A percentile compares a stretch with the other conserved stretches of the same genome.
Evolutionary conservation across 2,888 invertebrate genomes (phyloP).

Genomic region (Allygus modestus): DNA sequence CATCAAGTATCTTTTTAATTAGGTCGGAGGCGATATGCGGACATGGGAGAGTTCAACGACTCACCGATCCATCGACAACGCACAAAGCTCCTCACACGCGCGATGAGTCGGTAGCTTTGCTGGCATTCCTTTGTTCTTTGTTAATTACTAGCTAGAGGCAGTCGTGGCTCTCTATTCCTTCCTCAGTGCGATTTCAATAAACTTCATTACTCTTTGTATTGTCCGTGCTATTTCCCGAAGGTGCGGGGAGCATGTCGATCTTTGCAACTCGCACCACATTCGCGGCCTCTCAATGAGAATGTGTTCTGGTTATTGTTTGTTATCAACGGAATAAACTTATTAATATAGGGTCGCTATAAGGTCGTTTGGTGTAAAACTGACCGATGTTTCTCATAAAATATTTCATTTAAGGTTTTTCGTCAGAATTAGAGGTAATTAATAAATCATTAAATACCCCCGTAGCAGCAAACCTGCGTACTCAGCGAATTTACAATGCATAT

Average conservation of each 20-base stretch:
- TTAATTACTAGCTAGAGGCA: slow-evolving; percentile 48
- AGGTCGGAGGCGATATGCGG: background rate
- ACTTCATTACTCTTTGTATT: slow-evolving; percentile 51
- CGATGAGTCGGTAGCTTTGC: slow-evolving; percentile 58
- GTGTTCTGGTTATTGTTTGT: too few species aligned
- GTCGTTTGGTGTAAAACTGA: too few species aligned
- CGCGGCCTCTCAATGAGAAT: too few species aligned
- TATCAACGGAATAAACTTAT: too few species aligned
- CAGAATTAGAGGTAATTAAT: too few species aligned
- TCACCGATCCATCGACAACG: background rate
- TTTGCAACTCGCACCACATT: background rate
- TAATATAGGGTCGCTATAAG: too few species aligned
- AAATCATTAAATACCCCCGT: too few species aligned
- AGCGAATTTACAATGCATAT: too few species aligned
- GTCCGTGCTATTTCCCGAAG: slow-evolving; percentile 41
- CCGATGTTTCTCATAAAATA: too few species aligned
- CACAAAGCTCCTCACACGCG: background rate
- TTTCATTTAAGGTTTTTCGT: too few species aligned
- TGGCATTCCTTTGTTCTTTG: slow-evolving; percentile 53
- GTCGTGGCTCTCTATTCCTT: slow-evolving; percentile 3
- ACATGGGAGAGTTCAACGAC: slow-evolving; percentile 34
- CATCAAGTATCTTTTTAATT: background rate
- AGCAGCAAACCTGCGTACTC: too few species aligned
- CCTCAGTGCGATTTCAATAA: slow-evolving; percentile 46
- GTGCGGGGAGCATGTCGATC: slow-evolving; percentile 13